Percentiles rank a stretch among this genome's conserved stretches.
These are phyloP conservation scores for Grus americana DNA, from an alignment of 2,113 vertebrate species.

Conservation along the genomic window DNA sequence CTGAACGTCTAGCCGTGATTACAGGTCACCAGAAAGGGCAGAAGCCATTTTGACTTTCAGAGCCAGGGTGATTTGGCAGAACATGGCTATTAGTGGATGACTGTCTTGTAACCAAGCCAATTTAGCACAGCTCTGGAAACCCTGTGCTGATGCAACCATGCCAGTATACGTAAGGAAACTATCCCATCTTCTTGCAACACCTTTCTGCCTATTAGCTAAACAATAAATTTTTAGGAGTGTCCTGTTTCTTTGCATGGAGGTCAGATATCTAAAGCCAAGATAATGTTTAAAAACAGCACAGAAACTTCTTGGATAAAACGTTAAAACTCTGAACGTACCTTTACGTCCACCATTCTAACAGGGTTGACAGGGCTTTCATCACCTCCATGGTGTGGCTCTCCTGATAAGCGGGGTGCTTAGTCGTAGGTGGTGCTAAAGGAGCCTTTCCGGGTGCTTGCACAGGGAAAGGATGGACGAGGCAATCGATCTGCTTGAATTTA, in stretches of 20 bases:
- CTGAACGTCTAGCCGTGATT: rapidly evolving
- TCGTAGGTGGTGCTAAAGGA: not conserved
- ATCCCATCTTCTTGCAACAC: not conserved
- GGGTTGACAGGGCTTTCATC: not conserved
- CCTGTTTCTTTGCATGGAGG: not conserved
- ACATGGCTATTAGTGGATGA: not conserved
- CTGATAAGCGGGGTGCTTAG: not conserved
- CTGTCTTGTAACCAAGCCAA: not conserved
- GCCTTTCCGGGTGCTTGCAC: not conserved
- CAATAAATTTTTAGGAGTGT: not conserved
- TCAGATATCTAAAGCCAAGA: not conserved
- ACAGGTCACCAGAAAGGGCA: not conserved
- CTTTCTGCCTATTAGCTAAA: not conserved
- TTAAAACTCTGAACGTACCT: not conserved
- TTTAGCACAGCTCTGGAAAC: not conserved
- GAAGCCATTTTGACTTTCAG: not conserved
- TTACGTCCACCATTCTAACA: not conserved
- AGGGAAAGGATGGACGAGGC: not conserved
- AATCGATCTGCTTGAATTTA: constrained; percentile 50
- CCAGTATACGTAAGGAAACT: not conserved
- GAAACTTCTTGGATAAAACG: not conserved
- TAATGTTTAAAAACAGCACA: not conserved
- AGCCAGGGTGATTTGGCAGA: not conserved
- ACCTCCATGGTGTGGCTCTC: not conserved
- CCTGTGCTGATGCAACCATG: not conserved